Evolutionary conservation across 2,797 vertebrate species (phyloP).

Genomic region (Antennarius maculatus): DNA sequence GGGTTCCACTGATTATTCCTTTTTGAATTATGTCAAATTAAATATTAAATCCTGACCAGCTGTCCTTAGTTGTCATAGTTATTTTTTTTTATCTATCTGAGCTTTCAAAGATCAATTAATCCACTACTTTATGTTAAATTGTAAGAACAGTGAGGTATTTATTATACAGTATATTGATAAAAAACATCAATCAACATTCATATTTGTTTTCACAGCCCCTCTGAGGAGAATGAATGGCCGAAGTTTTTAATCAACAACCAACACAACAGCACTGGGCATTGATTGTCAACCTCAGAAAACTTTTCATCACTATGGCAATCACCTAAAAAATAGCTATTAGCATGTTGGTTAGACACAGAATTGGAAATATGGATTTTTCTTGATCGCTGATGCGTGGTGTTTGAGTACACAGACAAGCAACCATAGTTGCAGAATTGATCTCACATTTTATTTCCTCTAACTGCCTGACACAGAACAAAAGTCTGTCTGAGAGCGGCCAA

Average conservation of each 20-base stretch:
- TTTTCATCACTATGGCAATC: conserved; percentile 54
- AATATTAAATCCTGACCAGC: too few relatives aligned
- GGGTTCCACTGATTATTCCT: too few relatives aligned
- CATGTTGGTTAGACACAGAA: conserved; percentile 61
- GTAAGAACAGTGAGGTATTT: background rate
- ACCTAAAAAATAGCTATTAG: conserved; percentile 55
- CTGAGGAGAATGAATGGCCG: conserved; percentile 24
- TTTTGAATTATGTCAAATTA: too few relatives aligned
- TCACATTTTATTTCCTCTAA: conserved; percentile 39
- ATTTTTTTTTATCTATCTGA: background rate
- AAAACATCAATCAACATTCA: background rate
- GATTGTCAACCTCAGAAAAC: conserved; percentile 47
- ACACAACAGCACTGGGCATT: conserved; percentile 22
- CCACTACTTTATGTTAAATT: background rate
- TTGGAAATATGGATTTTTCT: conserved; percentile 60
- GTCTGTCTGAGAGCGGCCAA: conserved; percentile 21
- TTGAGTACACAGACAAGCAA: conserved; percentile 46
- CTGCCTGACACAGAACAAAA: conserved; percentile 44
- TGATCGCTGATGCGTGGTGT: conserved; percentile 47
- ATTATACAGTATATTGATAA: background rate
- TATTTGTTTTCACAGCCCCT: conserved; percentile 10
- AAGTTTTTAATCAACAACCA: conserved; percentile 32
- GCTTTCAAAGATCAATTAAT: background rate
- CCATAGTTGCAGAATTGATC: conserved; percentile 55
- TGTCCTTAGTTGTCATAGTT: background rate